Conservation (phyloP, 2,113 vertebrate species). For the Rostratula benghalensis region DNA sequence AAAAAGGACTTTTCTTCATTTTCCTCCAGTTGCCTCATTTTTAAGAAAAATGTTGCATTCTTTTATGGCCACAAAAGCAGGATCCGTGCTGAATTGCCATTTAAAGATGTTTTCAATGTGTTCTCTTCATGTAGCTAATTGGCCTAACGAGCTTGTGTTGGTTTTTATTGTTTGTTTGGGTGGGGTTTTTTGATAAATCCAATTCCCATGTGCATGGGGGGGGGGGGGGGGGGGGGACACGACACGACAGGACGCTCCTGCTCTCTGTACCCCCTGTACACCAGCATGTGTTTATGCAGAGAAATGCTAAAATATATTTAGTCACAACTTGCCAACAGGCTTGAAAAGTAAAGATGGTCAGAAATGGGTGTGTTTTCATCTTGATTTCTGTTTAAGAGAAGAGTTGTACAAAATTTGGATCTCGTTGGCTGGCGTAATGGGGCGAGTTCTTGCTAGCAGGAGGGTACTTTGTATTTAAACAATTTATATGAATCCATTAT, state of each 20-base stretch:
- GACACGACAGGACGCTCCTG: not conserved
- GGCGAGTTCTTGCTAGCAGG: not conserved
- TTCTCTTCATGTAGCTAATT: not conserved
- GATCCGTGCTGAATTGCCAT: not conserved
- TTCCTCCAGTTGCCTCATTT: not conserved
- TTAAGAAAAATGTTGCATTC: not conserved
- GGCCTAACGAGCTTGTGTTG: not conserved
- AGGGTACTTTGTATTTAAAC: not conserved
- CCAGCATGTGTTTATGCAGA: not conserved
- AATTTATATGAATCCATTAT: not conserved
- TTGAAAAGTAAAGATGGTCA: not conserved
- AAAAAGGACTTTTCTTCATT: accelerated
- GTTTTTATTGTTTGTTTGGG: not conserved
- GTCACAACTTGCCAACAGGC: not conserved
- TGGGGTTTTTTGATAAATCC: not conserved
- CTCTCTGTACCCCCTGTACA: accelerated
- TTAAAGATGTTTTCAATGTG: not conserved
- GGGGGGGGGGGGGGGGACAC: not conserved
- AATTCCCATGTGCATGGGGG: accelerated
- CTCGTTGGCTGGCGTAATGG: not conserved
- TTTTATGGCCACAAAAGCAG: not conserved
- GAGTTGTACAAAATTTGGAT: not conserved
- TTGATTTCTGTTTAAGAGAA: not conserved
- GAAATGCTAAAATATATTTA: not conserved
- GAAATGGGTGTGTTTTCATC: not conserved